These are phyloP conservation scores for Leptoteleia sp. DNA, from an alignment of 1,140 invertebrate genomes.

Conservation along the genomic window DNA sequence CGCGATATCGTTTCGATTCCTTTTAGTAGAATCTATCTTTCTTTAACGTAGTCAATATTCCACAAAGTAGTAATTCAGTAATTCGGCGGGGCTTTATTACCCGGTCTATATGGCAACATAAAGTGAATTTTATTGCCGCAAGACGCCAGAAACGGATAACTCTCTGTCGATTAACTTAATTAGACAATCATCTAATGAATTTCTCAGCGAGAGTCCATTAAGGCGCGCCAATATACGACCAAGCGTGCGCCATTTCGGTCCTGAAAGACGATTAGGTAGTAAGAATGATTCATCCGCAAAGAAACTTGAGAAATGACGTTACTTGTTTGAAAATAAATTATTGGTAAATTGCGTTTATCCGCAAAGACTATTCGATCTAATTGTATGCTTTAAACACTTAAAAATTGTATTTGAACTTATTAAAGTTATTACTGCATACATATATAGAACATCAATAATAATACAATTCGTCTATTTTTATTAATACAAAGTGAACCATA, in stretches of 20 bases:
- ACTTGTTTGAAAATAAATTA: slow-evolving; percentile 42
- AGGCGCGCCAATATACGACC: slow-evolving; percentile 67
- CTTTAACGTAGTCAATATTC: slow-evolving; percentile 60
- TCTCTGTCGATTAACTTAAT: slow-evolving; percentile 78
- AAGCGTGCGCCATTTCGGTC: slow-evolving; percentile 54
- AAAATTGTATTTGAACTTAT: too few relatives aligned
- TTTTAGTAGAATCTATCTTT: slow-evolving; percentile 38
- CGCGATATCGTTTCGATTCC: slow-evolving; percentile 14
- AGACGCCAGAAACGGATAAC: slow-evolving; percentile 72
- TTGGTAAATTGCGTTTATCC: slow-evolving; percentile 5
- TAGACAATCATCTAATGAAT: slow-evolving; percentile 79
- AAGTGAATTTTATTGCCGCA: slow-evolving; percentile 70
- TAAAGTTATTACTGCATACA: too few relatives aligned
- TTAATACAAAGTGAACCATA: too few relatives aligned
- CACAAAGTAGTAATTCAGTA: slow-evolving; percentile 68
- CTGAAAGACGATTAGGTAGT: slow-evolving; percentile 59
- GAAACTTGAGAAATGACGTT: slow-evolving; percentile 31
- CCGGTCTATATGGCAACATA: slow-evolving; percentile 67
- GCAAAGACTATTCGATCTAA: too few relatives aligned
- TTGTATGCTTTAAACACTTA: too few relatives aligned
- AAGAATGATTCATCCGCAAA: slow-evolving; percentile 47
- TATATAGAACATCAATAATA: too few relatives aligned
- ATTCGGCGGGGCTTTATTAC: slow-evolving; percentile 66
- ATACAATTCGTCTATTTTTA: too few relatives aligned
- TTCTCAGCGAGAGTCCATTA: slow-evolving; percentile 69